These are phyloP conservation scores for Pangasius djambal DNA, from an alignment of 2,797 vertebrate species.

Conservation along the genomic window DNA sequence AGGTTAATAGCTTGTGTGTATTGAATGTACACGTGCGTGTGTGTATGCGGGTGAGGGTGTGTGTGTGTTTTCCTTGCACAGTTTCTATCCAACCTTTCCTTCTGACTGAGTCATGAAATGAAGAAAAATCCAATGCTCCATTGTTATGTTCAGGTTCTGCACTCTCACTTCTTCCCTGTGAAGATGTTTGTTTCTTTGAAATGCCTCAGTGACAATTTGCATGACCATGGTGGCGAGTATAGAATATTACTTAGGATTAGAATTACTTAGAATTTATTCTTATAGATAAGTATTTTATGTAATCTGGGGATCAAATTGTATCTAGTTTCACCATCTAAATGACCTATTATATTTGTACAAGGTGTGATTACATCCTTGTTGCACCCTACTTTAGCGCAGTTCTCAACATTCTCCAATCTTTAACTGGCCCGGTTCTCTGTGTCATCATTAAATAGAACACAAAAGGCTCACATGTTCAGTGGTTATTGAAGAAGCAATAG, in stretches of 20 bases:
- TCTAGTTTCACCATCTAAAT: background rate
- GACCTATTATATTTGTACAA: background rate
- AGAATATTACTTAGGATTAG: background rate
- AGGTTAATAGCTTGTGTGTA: conserved; percentile 93
- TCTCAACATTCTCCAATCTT: conserved; percentile 24
- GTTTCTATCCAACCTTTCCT: conserved; percentile 77
- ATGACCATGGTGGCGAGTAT: background rate
- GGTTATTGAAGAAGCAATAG: conserved; percentile 61
- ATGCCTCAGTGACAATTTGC: background rate
- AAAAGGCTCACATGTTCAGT: conserved; percentile 54
- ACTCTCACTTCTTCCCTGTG: conserved; percentile 65
- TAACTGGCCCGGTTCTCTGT: conserved; percentile 31
- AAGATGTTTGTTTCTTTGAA: background rate
- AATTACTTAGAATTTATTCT: background rate
- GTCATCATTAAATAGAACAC: conserved; percentile 44
- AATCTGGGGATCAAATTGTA: background rate
- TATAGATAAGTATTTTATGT: background rate
- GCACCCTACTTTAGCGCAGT: background rate
- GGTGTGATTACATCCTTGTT: background rate
- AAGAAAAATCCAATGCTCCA: conserved; percentile 83
- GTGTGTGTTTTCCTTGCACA: conserved; percentile 64
- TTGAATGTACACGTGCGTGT: conserved; percentile 57
- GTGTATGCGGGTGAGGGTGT: conserved; percentile 18
- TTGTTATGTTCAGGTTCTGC: conserved; percentile 62
- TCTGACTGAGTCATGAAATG: conserved; percentile 85